Conservation (phyloP, 1,140 invertebrate species). For the Drosophila subobscura region DNA sequence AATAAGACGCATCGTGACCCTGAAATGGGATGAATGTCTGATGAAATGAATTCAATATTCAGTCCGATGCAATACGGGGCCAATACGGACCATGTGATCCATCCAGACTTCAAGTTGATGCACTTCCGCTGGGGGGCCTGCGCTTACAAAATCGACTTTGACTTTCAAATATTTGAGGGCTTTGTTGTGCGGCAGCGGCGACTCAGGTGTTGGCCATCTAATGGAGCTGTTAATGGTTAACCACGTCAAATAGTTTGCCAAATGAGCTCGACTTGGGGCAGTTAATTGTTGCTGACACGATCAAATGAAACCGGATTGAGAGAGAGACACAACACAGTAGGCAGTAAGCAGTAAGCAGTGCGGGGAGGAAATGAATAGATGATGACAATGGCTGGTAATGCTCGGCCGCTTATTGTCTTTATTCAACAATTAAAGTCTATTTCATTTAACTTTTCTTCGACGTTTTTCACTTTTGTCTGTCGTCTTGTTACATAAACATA, state of each 20-base stretch:
- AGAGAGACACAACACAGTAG: slow-evolving; percentile 6
- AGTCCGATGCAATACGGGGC: slow-evolving; percentile 15
- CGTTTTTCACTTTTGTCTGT: slow-evolving; percentile 38
- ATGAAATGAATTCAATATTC: slow-evolving; percentile 59
- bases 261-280: slow-evolving; percentile 44
- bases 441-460: slow-evolving; percentile 67
- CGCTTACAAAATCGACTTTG: slow-evolving; percentile 73
- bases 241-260: slow-evolving; percentile 45
- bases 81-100: slow-evolving; percentile 8
- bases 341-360: slow-evolving; percentile 15
- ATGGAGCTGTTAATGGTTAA: slow-evolving; percentile 48
- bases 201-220: slow-evolving; percentile 23
- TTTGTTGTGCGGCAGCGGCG: slow-evolving; percentile 9
- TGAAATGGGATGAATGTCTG: slow-evolving; percentile 58
- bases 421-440: slow-evolving; percentile 66
- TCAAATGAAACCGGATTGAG: slow-evolving; percentile 41
- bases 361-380: slow-evolving; percentile 12
- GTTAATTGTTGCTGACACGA: slow-evolving; percentile 43
- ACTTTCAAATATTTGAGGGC: slow-evolving; percentile 68
- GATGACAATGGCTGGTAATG: slow-evolving; percentile 10
- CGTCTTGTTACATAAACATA: slow-evolving; percentile 68
- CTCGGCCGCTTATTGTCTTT: slow-evolving; percentile 35
- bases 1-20: slow-evolving; percentile 56
- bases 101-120: slow-evolving; percentile 13
- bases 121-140: slow-evolving; percentile 25